Base-by-base conservation (phyloP, 2,113 vertebrate species). In the Apistogramma diplotaenia region DNA sequence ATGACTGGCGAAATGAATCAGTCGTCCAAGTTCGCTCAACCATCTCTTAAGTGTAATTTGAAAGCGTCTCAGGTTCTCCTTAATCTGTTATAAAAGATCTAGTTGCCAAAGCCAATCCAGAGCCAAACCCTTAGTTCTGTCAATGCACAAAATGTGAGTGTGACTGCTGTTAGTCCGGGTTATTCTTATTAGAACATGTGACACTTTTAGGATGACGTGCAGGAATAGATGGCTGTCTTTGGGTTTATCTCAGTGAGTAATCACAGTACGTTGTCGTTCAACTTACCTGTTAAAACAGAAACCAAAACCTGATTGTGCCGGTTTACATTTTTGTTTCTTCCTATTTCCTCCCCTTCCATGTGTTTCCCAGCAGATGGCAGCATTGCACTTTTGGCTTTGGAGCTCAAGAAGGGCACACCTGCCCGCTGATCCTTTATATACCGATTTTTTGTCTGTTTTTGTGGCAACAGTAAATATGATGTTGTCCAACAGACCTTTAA, bases 1-100 rank as follows among this genome's bases (percentile, higher is more conserved):
- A 90, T 86, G 77, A 82, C 57, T 61, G 57, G 78, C 46, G 79
- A 76, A 84, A 89, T 84, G 60, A 89, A 89, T 91, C 83, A 83
- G 71, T 73, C 76, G 54, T 59, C 67, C 74, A 81, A 82, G 62
- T 85, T 85, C 51, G 51, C 16, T 78, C 57, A 75, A 77, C 79
- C 82, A 76, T 65, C 53, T 75, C 73, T 82, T 85, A 65, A 85
- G 55, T 59, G 33, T 84, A 65, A 79, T 87, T 89, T 87, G 13
- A 87, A 81, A 75, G 35, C 4, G 11, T 74, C 40, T 71, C 58
- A 71, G 58, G 40, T 82, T 61, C 57, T 78, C 40, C 51, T 74
- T 85, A 78, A 87, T 82, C 77, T 83, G 35, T 46, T 76, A 40
- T 74, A 67, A 82, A 74, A 71, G 21, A 85, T 82, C 18, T 19